A percentile compares a stretch with the other conserved stretches of the same genome.
phyloP scores from a whole-genome alignment of 2,797 vertebrate species.

The Pteronotus mesoamericanus region DNA sequence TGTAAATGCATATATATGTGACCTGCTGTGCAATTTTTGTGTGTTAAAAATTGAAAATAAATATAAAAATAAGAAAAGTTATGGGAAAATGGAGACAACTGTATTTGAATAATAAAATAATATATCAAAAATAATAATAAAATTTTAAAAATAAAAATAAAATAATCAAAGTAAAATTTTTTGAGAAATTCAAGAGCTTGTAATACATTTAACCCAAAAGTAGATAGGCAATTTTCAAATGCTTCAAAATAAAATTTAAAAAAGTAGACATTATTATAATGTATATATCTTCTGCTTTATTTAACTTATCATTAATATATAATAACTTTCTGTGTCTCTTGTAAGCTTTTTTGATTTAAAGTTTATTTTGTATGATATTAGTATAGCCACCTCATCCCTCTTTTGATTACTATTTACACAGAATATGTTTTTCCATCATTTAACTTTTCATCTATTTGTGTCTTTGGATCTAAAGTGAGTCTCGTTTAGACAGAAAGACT shows the following conservation, averaged over 20 bases:
- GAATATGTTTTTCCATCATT: neutral
- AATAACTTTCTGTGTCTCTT: neutral
- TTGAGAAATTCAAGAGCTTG: neutral
- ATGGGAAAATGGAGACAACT: no score
- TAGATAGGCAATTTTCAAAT: neutral
- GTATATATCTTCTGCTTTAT: neutral
- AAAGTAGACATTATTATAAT: neutral
- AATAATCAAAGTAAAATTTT: neutral
- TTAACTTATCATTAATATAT: neutral
- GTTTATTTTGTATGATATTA: neutral
- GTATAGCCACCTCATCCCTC: neutral
- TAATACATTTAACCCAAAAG: neutral
- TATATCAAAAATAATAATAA: no score
- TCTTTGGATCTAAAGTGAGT: neutral
- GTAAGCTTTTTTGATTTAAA: neutral
- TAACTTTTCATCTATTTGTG: neutral
- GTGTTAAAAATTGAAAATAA: neutral
- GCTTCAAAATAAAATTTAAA: constrained; percentile 35
- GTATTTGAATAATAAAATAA: no score
- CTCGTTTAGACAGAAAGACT: neutral
- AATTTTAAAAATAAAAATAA: neutral
- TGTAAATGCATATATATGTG: neutral
- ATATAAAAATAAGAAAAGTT: neutral
- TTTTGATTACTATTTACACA: neutral
- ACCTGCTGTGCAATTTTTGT: neutral